Evolutionary conservation across 2,113 vertebrate genomes (phyloP).

Genomic region (Clupea harengus): DNA sequence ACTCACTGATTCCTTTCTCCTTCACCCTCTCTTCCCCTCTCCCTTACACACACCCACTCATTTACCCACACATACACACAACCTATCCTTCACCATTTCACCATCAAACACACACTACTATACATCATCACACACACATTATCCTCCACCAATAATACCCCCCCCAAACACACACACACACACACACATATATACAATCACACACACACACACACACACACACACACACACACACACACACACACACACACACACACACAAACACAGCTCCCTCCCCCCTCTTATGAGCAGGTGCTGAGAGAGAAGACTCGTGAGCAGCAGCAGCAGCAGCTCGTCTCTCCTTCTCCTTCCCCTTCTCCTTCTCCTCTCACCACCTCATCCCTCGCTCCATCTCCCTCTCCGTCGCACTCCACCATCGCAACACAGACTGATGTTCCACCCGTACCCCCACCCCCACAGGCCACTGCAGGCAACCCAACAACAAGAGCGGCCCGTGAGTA

Average conservation of each 20-base stretch:
- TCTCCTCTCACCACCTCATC: not conserved
- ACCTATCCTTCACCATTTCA: not conserved
- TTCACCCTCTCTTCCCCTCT: not conserved
- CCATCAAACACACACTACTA: not conserved
- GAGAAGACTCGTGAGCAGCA: conserved; percentile 91
- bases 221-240: conserved; percentile 12
- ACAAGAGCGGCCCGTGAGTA: not conserved
- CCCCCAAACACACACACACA: not conserved
- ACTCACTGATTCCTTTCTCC: not conserved
- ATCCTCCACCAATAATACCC: not conserved
- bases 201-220: conserved; percentile 51
- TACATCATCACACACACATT: not conserved
- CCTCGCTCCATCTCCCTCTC: conserved; percentile 41
- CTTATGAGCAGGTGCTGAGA: conserved; percentile 95
- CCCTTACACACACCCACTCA: not conserved
- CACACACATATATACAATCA: no score
- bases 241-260: conserved; percentile 13
- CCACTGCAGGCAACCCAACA: conserved; percentile 44
- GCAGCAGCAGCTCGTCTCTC: conserved; percentile 22
- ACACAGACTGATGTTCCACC: conserved; percentile 83
- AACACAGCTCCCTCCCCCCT: conserved; percentile 84
- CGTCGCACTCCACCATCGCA: conserved; percentile 79
- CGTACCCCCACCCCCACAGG: conserved; percentile 56
- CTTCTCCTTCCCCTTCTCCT: not conserved
- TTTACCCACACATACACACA: conserved; percentile 16